phyloP scores from a whole-genome alignment of 1,140 invertebrate genomes.

The Ceratoteleas bidentatus region DNA sequence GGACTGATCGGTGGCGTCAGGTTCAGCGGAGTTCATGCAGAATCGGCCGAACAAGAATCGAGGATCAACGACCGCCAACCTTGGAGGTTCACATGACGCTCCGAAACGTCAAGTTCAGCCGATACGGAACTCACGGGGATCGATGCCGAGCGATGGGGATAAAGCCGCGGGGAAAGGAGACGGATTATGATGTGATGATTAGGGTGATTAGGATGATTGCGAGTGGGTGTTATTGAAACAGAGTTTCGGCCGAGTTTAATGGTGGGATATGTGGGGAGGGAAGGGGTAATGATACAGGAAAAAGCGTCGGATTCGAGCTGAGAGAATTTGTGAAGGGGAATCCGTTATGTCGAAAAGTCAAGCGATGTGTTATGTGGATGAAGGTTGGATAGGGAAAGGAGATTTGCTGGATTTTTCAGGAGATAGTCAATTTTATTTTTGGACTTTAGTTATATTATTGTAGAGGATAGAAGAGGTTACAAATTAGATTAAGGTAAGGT shows the following conservation, averaged over 20 bases:
- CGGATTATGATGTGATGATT: slow-evolving; percentile 18
- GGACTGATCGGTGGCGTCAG: slow-evolving; percentile 63
- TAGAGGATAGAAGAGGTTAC: too few relatives aligned
- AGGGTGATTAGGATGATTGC: slow-evolving; percentile 14
- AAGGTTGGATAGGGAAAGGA: too few relatives aligned
- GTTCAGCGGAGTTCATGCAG: slow-evolving; percentile 64
- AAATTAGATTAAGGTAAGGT: too few relatives aligned
- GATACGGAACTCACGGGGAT: slow-evolving; percentile 26
- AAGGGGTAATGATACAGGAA: neutral
- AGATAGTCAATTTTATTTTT: too few relatives aligned
- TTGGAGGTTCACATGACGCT: slow-evolving; percentile 48
- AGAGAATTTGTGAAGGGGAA: too few relatives aligned
- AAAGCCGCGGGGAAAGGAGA: neutral
- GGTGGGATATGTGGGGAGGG: slow-evolving; percentile 3
- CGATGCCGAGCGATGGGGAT: slow-evolving; percentile 25
- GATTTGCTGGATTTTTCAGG: too few relatives aligned
- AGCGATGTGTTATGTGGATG: too few relatives aligned
- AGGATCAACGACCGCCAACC: slow-evolving; percentile 60
- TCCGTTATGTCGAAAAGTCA: too few relatives aligned
- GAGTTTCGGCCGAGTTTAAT: slow-evolving; percentile 2
- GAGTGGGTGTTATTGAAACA: slow-evolving; percentile 20
- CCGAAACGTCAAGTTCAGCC: slow-evolving; percentile 34
- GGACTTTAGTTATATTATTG: too few relatives aligned
- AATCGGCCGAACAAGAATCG: slow-evolving; percentile 57
- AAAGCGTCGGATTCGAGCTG: too few relatives aligned